Evolutionary conservation across 2,888 invertebrate genomes (phyloP).

Genomic region (Seira sanloemensis): DNA sequence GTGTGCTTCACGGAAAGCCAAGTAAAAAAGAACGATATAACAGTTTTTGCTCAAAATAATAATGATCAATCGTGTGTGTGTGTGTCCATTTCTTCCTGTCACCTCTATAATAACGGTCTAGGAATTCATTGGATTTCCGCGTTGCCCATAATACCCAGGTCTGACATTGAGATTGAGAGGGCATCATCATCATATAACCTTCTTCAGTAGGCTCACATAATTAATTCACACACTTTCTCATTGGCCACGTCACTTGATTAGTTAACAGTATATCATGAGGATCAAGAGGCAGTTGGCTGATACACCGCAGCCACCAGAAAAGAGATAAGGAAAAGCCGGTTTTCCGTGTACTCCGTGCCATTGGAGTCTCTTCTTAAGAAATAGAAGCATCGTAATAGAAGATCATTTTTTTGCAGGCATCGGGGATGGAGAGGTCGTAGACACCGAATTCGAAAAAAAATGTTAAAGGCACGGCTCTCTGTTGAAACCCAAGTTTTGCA

Average conservation of each 20-base stretch:
- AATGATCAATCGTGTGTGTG: too few relatives aligned
- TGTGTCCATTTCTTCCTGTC: too few relatives aligned
- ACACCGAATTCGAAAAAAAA: conserved; percentile 36
- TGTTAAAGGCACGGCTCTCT: conserved; percentile 39
- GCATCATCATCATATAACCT: too few relatives aligned
- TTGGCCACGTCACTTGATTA: background rate
- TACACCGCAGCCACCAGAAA: too few relatives aligned
- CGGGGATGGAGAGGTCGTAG: conserved; percentile 39
- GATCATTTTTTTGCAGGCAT: background rate
- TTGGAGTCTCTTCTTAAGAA: too few relatives aligned
- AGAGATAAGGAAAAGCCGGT: background rate
- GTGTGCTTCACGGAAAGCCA: conserved; percentile 41
- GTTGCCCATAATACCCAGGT: too few relatives aligned
- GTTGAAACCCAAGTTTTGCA: conserved; percentile 48
- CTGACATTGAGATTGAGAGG: too few relatives aligned
- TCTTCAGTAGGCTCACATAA: too few relatives aligned
- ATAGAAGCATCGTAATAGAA: too few relatives aligned
- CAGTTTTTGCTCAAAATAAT: conserved; percentile 53
- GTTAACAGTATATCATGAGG: background rate
- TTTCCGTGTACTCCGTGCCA: background rate
- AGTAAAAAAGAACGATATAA: conserved; percentile 47
- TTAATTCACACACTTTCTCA: background rate
- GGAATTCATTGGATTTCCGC: too few relatives aligned
- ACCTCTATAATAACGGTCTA: conserved; percentile 30
- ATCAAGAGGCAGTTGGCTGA: background rate